A percentile compares a stretch with the other conserved stretches of the same genome.
phyloP scores from a whole-genome alignment of 2,797 vertebrate species.

The Characodon lateralis region DNA sequence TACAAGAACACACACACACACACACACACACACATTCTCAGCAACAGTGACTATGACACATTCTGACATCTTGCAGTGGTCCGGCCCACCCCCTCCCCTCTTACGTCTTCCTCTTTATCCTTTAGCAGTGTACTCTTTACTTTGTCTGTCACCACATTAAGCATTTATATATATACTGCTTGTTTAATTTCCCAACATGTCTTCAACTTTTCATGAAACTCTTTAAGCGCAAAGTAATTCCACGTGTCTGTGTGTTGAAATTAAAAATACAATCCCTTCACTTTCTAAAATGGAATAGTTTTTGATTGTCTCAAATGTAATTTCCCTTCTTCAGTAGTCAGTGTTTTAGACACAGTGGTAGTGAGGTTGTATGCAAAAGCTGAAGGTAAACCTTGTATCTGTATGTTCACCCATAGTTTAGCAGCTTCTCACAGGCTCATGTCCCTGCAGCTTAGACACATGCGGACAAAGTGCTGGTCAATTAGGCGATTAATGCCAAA shows the following conservation, averaged over 20 bases:
- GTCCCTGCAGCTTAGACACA: constrained; percentile 13
- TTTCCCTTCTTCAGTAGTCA: neutral
- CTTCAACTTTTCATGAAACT: constrained; percentile 6
- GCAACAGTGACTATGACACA: constrained; percentile 57
- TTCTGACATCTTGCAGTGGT: constrained; percentile 63
- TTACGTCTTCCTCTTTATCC: constrained; percentile 26
- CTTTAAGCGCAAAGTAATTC: neutral
- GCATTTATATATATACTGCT: neutral
- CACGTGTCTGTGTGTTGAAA: neutral
- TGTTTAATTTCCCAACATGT: neutral
- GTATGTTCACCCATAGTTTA: neutral
- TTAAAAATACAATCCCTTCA: neutral
- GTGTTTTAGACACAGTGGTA: neutral
- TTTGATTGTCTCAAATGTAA: neutral
- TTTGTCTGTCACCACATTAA: neutral
- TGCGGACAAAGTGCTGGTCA: constrained; percentile 25
- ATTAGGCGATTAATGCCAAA: constrained; percentile 20
- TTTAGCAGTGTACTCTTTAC: constrained; percentile 3
- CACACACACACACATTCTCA: constrained; percentile 18
- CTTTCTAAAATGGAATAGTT: neutral
- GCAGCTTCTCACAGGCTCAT: neutral
- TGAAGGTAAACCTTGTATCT: neutral
- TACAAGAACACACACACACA: no score
- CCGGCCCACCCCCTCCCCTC: constrained; percentile 47
- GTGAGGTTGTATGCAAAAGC: neutral